Conservation (phyloP, 1,140 invertebrate genomes). For the Riptortus pedestris region DNA sequence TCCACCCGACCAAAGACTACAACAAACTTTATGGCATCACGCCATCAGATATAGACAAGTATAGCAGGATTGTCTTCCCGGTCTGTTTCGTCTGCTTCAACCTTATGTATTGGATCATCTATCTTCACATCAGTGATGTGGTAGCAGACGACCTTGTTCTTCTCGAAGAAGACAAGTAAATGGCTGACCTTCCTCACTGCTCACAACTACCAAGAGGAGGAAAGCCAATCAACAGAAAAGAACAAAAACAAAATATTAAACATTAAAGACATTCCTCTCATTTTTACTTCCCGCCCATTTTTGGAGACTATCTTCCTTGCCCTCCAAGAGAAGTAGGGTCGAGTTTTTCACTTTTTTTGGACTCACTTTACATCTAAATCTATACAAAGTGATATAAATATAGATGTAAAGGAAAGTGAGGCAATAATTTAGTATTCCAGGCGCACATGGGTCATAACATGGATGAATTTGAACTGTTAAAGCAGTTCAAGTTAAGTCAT, state of each 20-base stretch:
- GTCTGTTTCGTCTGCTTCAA: conserved; percentile 96
- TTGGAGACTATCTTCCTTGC: conserved; percentile 17
- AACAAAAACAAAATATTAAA: conserved; percentile 12
- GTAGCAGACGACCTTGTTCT: conserved; percentile 84
- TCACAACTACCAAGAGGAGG: conserved; percentile 19
- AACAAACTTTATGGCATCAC: conserved; percentile 63
- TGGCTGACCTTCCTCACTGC: conserved; percentile 8
- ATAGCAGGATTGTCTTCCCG: conserved; percentile 88
- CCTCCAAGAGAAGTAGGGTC: conserved; percentile 6
- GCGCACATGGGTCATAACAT: conserved; percentile 8
- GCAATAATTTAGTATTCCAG: conserved; percentile 18
- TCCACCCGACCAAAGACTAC: conserved; percentile 62
- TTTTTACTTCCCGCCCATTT: conserved; percentile 24
- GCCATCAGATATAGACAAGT: conserved; percentile 93
- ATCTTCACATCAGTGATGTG: conserved; percentile 88
- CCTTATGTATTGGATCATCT: conserved; percentile 96
- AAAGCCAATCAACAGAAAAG: not conserved
- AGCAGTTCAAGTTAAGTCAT: too few relatives aligned
- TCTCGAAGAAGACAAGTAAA: conserved; percentile 66
- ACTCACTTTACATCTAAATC: not conserved
- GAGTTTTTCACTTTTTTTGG: not conserved
- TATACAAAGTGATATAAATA: conserved; percentile 1
- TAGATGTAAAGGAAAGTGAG: conserved; percentile 6
- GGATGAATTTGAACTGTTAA: too few relatives aligned
- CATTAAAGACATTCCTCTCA: conserved; percentile 13